Evolutionary conservation across 2,113 vertebrate genomes (phyloP).

Genomic region (Pangasianodon gigas): DNA sequence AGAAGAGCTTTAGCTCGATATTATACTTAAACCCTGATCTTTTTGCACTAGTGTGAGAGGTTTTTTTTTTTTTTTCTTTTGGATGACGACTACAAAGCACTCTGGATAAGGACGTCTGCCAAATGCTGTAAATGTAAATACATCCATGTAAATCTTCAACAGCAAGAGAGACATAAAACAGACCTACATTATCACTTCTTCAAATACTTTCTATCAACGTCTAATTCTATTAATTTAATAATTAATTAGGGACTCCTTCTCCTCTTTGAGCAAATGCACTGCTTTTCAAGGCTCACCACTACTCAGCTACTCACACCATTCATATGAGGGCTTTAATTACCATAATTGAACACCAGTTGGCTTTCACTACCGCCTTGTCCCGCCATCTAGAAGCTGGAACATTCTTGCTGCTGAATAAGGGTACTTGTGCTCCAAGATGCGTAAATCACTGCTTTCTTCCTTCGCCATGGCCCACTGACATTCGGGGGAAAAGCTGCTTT

Average conservation of each 20-base stretch:
- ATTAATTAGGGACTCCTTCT: neutral
- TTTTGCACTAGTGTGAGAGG: neutral
- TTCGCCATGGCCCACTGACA: constrained; percentile 19
- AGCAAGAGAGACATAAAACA: neutral
- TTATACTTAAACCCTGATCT: neutral
- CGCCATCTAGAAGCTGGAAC: constrained; percentile 28
- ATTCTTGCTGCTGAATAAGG: constrained; percentile 36
- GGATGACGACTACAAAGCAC: neutral
- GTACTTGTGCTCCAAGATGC: constrained; percentile 35
- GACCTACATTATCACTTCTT: neutral
- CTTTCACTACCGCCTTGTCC: constrained; percentile 27
- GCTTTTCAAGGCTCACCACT: neutral
- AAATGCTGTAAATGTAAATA: neutral
- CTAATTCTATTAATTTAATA: constrained; percentile 1
- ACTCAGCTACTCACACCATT: neutral
- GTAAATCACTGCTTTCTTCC: constrained; percentile 26
- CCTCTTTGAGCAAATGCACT: neutral
- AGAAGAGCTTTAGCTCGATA: neutral
- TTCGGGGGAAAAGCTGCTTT: constrained; percentile 1
- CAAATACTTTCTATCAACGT: neutral
- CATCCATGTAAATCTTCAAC: neutral
- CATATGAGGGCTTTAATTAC: constrained; percentile 32
- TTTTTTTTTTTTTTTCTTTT: neutral
- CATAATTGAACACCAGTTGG: constrained; percentile 36
- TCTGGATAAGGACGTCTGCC: neutral